These are phyloP conservation scores for Augochlorella aurata DNA, from an alignment of 2,888 invertebrate species.

Conservation along the genomic window DNA sequence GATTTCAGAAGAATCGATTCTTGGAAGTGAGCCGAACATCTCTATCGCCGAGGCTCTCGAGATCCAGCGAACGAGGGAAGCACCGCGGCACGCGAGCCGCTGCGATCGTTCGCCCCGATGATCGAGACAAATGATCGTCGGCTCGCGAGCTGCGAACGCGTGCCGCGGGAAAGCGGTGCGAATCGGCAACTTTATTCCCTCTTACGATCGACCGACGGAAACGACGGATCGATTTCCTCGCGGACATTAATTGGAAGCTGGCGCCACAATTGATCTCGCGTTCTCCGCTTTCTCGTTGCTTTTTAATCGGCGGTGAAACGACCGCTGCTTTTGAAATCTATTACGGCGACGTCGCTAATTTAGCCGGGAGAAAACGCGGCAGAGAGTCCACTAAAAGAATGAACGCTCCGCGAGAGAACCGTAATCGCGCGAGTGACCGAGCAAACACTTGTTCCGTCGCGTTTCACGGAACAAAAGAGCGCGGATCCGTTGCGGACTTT, in stretches of 20 bases:
- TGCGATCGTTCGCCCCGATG: conserved; percentile 25
- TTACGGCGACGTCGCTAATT: background rate
- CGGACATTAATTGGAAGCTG: conserved; percentile 37
- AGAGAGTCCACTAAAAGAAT: conserved; percentile 23
- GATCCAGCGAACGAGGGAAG: background rate
- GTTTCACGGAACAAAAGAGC: conserved; percentile 40
- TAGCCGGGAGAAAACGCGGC: background rate
- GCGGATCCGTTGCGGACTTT: background rate
- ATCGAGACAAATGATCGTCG: conserved; percentile 22
- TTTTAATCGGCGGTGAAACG: conserved; percentile 24
- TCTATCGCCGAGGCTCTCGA: conserved; percentile 30
- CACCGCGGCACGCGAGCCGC: background rate
- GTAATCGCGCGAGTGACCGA: conserved; percentile 5
- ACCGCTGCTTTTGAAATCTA: background rate
- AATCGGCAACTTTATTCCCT: conserved; percentile 37
- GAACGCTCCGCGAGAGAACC: background rate
- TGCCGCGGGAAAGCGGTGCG: conserved; percentile 59
- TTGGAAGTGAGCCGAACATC: too few relatives aligned
- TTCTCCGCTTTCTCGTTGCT: conserved; percentile 15
- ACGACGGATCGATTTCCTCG: conserved; percentile 35
- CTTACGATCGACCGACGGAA: conserved; percentile 22
- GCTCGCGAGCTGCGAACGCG: background rate
- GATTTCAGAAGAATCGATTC: too few relatives aligned
- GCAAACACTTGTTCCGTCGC: conserved; percentile 27
- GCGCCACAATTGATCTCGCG: conserved; percentile 14